Base-by-base conservation (phyloP, 2,888 invertebrate genomes). In the Tipula unca region DNA sequence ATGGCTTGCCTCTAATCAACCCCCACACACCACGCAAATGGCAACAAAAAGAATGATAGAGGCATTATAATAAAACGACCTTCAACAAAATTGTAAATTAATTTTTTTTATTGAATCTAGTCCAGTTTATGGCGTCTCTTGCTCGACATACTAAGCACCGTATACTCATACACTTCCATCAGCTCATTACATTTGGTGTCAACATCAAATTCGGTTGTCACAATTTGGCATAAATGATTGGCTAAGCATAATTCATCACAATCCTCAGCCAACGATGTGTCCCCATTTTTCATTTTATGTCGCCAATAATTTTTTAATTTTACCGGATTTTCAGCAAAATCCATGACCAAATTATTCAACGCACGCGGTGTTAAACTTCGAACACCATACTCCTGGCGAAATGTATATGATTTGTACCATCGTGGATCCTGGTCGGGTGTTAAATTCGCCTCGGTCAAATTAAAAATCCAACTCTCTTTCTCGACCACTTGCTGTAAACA, bases 381-480 rank as follows among this genome's bases (percentile, higher is more conserved):
- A 17, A 96, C 89, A 17, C 91, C 91, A 88, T 94, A 96, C 20
- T 92, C 92, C 42, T 93, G 92, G 89, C 92, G 94, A 88, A 96
- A 94, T 17, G 94, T 93, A 89, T 96, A 96, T 8, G 95, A 92
- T 89, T 93, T 92, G 89, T 92, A 93, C 96, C 96, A 96, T 25
- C 90, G 90, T 0, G 96, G 95, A 35, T 91, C 89, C 86, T 90
- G 87, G 17, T 92, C 88, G 0, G 93, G 92, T 0, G 91, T 90
- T 14, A 92, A 88, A 89, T 95, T 95, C 0, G 95, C 95, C 89
- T 93, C 92, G 0, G 94, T 94, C 85, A 96, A 89, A 89, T 96
- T 95, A 89, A 94, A 94, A 20, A 93, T 93, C 91, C 93, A 96
- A 87, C 93, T 94, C 2, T 94, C 92, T 86, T 94, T 93, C 88